Evolutionary conservation across 1,140 invertebrate species (phyloP).

Genomic region (Calliopsis andreniformis): DNA sequence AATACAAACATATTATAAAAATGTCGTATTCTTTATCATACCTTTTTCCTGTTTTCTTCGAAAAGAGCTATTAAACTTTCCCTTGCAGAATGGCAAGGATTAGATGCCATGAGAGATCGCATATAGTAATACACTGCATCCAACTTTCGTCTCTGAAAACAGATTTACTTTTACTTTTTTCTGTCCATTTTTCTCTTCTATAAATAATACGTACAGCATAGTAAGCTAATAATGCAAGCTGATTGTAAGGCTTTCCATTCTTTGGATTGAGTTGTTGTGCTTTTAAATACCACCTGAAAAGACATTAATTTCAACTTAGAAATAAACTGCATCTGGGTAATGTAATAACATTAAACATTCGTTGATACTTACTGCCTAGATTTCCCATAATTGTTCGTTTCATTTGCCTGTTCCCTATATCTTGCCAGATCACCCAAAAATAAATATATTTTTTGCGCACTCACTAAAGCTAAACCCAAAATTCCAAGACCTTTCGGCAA

Average conservation of each 20-base stretch:
- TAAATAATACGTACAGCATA: slow-evolving; percentile 88
- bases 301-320: slow-evolving; percentile 1
- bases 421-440: slow-evolving; percentile 95
- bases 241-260: slow-evolving; percentile 97
- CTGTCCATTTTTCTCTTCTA: not conserved
- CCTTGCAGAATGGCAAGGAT: slow-evolving; percentile 93
- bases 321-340: slow-evolving; percentile 9
- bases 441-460: slow-evolving; percentile 93
- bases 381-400: slow-evolving; percentile 92
- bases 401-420: slow-evolving; percentile 93
- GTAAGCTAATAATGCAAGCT: slow-evolving; percentile 95
- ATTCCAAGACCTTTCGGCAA: slow-evolving; percentile 85
- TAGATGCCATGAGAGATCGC: slow-evolving; percentile 95
- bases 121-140: slow-evolving; percentile 99
- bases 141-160: slow-evolving; percentile 91
- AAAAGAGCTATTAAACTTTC: slow-evolving; percentile 94
- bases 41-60: slow-evolving; percentile 97
- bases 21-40: slow-evolving; percentile 74
- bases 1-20: slow-evolving; percentile 48
- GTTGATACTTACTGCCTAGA: slow-evolving; percentile 86
- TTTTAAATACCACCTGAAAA: slow-evolving; percentile 92
- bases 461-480: slow-evolving; percentile 89
- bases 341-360: slow-evolving; percentile 22
- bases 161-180: not conserved
- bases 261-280: slow-evolving; percentile 96